Base-by-base conservation (phyloP, 1,140 invertebrate species). In the Trachymyrmex cornetzi region DNA sequence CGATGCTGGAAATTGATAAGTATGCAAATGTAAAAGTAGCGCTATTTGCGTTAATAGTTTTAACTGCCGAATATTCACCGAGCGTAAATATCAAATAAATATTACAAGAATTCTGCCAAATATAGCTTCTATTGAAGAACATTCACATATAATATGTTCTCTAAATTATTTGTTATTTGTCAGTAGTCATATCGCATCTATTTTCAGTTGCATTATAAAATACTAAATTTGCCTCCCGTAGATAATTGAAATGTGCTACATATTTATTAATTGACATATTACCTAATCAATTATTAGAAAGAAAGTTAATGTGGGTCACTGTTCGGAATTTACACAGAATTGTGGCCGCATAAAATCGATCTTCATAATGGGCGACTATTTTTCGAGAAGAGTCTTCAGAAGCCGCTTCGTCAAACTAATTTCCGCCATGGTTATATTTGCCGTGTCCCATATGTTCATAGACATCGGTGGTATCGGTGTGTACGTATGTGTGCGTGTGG, bases 361-460 rank as follows among this genome's bases (percentile, higher is more conserved):
- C 59, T 48, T 6, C 55, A 59, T 59, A 74, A 74, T 82, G 24
- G 16, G 2, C 7, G 44, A 44, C 22, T 53, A 72, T 82, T 82
- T 82, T 82, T 82, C 34, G 19, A 16, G 24, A 9, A 30, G 55
- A 61, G 44, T 19, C 53, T 74, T 48, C 34, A n/a, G 24, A 82
- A 74, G 24, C 55, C 16, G 34, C 50, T 74, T 53, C 55, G 38
- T 82, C 80, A 82, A 82, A 82, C 67, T 82, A 82, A 82, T 74
- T 82, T 82, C 80, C 80, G 80, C 22, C 67, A 19, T 9, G 69
- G 38, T 55, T 82, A 72, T 82, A 82, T 74, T 74, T 74, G 50
- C 53, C 34, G 50, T 44, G 53, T 74, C 53, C 50, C 67, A 53
- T 61, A 48, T 74, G 67, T 82, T 38, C 79, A 82, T 24, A 57